Base-by-base conservation (phyloP, 2,797 vertebrate species). In the Clarias fuscus region DNA sequence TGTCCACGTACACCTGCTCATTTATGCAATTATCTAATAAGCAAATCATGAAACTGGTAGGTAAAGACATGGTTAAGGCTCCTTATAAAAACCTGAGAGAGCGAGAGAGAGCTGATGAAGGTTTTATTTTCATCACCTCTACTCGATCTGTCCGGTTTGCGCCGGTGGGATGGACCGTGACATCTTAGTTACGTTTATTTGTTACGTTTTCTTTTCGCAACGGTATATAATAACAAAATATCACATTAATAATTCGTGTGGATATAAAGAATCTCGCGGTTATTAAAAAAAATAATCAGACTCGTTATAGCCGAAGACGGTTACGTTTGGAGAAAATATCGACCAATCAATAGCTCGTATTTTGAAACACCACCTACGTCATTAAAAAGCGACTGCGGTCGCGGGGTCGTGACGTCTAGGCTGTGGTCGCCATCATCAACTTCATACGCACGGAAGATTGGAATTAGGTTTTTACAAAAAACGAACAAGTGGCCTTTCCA, bases 341-440 rank as follows among this genome's bases (percentile, higher is more conserved):
- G 37, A 84, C 83, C 83, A 84, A 84, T 84, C 83, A 65, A 6
- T 24, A 43, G 53, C 14, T 24, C 27, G 30, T 27, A 53, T 84
- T 84, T 84, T 43, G 30, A 84, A 84, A 77, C 72, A 64, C 14
- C n/a, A 1, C 15, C 0, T 27, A 72, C 94, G 93, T 94, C 94
- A 95, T 94, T 86, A 90, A 88, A 43, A 89, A 84, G 84, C 53
- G 95, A 86, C 89, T 13, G 7, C 91, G 0, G 94, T 93, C 95
- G 93, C 94, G 1, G 0, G 7, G 53, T 14, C 37, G 72, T 95
- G 94, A 96, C 93, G 94, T 86, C 0, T 0, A 82, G 90, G 94
- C 93, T 94, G 94, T 95, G 95, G 93, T 95, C 93, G 94, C 95
- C 93, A 94, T 95, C 93, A 96, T 95, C 94, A 95, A 95, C 90